Conservation (phyloP, 1,140 invertebrate genomes). For the Pygmarrhopalites habei region DNA sequence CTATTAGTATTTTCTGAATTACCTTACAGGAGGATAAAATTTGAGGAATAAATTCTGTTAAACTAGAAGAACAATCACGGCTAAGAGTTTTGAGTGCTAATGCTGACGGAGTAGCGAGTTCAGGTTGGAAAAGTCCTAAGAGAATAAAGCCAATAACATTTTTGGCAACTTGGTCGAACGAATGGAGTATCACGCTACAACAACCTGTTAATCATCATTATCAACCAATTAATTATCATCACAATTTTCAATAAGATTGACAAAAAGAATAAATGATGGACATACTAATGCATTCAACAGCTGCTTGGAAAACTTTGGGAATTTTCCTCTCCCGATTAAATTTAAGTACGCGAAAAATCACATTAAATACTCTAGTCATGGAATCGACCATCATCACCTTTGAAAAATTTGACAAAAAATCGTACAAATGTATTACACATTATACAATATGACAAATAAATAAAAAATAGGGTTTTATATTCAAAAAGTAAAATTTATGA, state of each 20-base stretch:
- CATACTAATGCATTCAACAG: slow-evolving; percentile 38
- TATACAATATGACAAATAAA: too few relatives aligned
- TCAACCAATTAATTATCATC: slow-evolving; percentile 6
- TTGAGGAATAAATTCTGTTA: slow-evolving; percentile 30
- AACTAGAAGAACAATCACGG: slow-evolving; percentile 28
- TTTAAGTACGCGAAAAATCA: slow-evolving; percentile 31
- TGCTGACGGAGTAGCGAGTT: slow-evolving; percentile 27
- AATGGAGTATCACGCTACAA: slow-evolving; percentile 34
- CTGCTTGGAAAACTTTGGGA: slow-evolving; percentile 35
- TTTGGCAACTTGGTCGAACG: slow-evolving; percentile 29
- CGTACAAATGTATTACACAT: too few relatives aligned
- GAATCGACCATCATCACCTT: slow-evolving; percentile 32
- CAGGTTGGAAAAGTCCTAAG: slow-evolving; percentile 30
- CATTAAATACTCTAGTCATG: slow-evolving; percentile 35
- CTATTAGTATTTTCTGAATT: too few relatives aligned
- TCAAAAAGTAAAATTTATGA: too few relatives aligned
- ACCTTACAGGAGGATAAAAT: slow-evolving; percentile 36
- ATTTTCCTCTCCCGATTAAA: slow-evolving; percentile 21
- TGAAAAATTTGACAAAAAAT: too few relatives aligned
- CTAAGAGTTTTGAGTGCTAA: slow-evolving; percentile 35
- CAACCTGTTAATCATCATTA: slow-evolving; percentile 18
- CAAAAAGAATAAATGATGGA: slow-evolving; percentile 5
- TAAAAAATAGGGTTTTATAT: too few relatives aligned
- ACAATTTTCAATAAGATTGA: neutral
- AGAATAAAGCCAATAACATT: slow-evolving; percentile 35